phyloP scores from a whole-genome alignment of 2,113 vertebrate species.

The Datnioides undecimradiatus region DNA sequence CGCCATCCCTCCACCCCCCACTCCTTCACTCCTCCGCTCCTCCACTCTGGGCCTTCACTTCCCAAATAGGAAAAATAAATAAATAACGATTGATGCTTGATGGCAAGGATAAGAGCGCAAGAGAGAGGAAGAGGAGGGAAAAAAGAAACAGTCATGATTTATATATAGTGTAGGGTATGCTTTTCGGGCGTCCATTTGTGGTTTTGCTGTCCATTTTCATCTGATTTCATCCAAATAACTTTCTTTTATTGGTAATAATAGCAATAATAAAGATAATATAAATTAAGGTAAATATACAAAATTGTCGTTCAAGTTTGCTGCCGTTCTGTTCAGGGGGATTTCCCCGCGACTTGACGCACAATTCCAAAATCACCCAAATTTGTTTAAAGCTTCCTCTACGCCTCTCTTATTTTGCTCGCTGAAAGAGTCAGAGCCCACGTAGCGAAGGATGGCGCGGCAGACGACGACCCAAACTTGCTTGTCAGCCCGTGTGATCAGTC shows the following conservation, averaged over 20 bases:
- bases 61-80: conserved; percentile 80
- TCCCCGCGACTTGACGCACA: conserved; percentile 48
- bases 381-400: conserved; percentile 64
- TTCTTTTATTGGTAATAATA: conserved; percentile 5
- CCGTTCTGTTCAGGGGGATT: conserved; percentile 52
- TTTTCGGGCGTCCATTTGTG: conserved; percentile 53
- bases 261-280: conserved; percentile 1
- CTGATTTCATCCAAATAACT: conserved; percentile 49
- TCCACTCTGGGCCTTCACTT: conserved; percentile 68
- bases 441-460: conserved; percentile 58
- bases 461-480: conserved; percentile 79
- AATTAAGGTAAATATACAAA: too few species aligned
- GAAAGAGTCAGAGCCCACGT: conserved; percentile 67
- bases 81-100: conserved; percentile 76
- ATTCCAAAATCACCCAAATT: conserved; percentile 65
- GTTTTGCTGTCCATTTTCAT: conserved; percentile 62
- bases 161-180: conserved; percentile 61
- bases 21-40: conserved; percentile 64
- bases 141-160: conserved; percentile 77
- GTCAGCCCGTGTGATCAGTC: conserved; percentile 84
- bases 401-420: conserved; percentile 62
- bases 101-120: conserved; percentile 79
- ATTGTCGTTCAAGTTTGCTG: conserved; percentile 37
- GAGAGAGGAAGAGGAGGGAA: conserved; percentile 65
- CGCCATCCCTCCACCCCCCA: conserved; percentile 38